Evolutionary conservation across 2,888 invertebrate species (phyloP), one percentile per base, ranked within the genome.

Genomic region (Andrena fulva): DNA sequence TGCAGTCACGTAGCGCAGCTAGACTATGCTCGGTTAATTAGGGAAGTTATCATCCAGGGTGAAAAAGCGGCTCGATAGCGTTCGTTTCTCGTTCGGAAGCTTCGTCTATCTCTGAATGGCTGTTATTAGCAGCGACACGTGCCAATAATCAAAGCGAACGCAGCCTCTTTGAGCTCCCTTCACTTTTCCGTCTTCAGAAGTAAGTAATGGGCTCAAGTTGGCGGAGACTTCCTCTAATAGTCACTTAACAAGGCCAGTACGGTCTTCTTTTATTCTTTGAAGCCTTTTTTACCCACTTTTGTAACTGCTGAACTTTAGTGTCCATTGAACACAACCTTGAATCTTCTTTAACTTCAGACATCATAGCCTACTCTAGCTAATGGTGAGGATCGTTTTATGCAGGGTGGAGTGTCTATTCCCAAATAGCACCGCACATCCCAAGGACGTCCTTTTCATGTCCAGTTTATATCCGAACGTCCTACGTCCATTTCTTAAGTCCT

Each of bases 171-270:
- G 60, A 75, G 35, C 29, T 20, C 60, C 16, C 35, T n/a, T 75
- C 6, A 3, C 33, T 5, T 33, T 12, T 52, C 29, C 50, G 7
- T 52, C 60, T 68, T 16, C n/a, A 27, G 31, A 67, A 12, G n/a
- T 5, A 35, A 27, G 60, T 60, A 69, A 67, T 62, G 48, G 69
- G 5, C 52, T 6, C 20, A 62, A 27, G 68, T 52, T 24, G 29
- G 4, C 24, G 24, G 16, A 52, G 35, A 72, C 42, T 24, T 75
- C 35, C 33, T 35, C 33, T 33, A 16, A 52, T 60, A 20, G 33
- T 69, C 50, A 60, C 69, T 75, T 69, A 75, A 75, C 69, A 60
- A 50, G 59, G n/a, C 33, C n/a, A 31, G n/a, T 10, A 8, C 52
- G 29, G n/a, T 59, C 20, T 31, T 59, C 48, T 72, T 29, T 24